phyloP scores from a whole-genome alignment of 1,140 invertebrate genomes.

The Pseudomyrmex pallidus region DNA sequence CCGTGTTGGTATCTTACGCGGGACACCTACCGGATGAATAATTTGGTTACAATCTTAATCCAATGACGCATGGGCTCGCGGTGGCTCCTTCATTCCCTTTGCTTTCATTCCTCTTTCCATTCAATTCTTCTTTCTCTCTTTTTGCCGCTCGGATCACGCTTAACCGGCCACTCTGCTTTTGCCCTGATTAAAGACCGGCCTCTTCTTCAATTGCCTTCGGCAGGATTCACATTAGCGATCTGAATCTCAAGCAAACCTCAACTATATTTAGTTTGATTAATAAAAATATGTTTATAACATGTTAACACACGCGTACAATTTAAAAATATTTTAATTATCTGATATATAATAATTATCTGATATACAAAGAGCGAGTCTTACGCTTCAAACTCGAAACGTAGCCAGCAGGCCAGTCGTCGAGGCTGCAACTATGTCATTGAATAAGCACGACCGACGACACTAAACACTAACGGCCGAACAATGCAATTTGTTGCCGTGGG shows the following conservation, averaged over 20 bases:
- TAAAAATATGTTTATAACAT: too few relatives aligned
- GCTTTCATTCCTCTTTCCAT: slow-evolving; percentile 6
- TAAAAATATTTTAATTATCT: too few relatives aligned
- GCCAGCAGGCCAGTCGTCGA: too few relatives aligned
- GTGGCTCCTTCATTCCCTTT: slow-evolving; percentile 63
- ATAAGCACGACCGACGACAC: too few relatives aligned
- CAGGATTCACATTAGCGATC: too few relatives aligned
- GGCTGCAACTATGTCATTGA: too few relatives aligned
- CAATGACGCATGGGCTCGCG: slow-evolving; percentile 74
- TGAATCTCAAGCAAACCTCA: too few relatives aligned
- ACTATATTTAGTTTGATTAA: too few relatives aligned
- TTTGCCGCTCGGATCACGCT: slow-evolving; percentile 4
- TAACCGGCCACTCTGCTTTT: slow-evolving; percentile 52
- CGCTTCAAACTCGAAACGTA: too few relatives aligned
- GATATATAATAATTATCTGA: too few relatives aligned
- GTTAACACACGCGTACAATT: too few relatives aligned
- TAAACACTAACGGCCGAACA: slow-evolving; percentile 64
- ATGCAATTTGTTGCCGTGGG: slow-evolving; percentile 78
- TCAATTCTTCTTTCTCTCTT: slow-evolving; percentile 14
- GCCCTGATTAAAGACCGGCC: slow-evolving; percentile 72
- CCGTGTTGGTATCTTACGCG: slow-evolving; percentile 65
- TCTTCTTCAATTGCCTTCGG: slow-evolving; percentile 22
- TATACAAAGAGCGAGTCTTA: too few relatives aligned
- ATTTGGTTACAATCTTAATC: slow-evolving; percentile 79
- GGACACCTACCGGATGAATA: slow-evolving; percentile 74